These are phyloP conservation scores for Eupsilia transversa DNA, from an alignment of 2,888 invertebrate genomes.

Conservation along the genomic window DNA sequence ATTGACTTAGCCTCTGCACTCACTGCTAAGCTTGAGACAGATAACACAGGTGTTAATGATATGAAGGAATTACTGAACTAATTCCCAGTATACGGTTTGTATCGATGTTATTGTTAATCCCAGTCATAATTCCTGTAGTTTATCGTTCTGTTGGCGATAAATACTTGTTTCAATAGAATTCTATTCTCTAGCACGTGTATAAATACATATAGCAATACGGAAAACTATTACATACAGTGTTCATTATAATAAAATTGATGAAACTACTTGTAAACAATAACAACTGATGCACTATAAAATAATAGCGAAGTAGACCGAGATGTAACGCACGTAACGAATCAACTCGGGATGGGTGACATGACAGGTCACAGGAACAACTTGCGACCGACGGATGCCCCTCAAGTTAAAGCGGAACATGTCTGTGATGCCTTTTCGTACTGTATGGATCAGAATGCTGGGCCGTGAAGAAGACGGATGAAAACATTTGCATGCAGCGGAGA, in stretches of 20 bases:
- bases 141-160: conserved; percentile 48
- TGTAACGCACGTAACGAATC: too few species aligned
- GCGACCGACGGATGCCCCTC: too few species aligned
- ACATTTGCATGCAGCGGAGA: too few species aligned
- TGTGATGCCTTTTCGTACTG: too few species aligned
- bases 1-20: background rate
- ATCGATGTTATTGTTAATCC: conserved; percentile 42
- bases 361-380: too few species aligned
- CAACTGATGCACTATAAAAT: background rate
- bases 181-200: conserved; percentile 1
- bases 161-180: conserved; percentile 39
- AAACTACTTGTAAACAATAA: background rate
- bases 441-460: too few species aligned
- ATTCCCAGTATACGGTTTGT: conserved; percentile 26
- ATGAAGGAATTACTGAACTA: conserved; percentile 21
- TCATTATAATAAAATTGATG: background rate
- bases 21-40: background rate
- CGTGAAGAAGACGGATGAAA: too few species aligned
- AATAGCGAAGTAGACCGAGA: too few species aligned
- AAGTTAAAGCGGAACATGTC: too few species aligned
- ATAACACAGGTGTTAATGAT: conserved; percentile 34
- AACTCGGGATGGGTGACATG: too few species aligned
- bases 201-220: conserved; percentile 19
- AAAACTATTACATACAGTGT: background rate
- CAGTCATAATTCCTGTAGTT: conserved; percentile 26